Evolutionary conservation across 1,140 invertebrate species (phyloP), one percentile per base, ranked within the genome.

Genomic region (Drosophila carrolli): DNA sequence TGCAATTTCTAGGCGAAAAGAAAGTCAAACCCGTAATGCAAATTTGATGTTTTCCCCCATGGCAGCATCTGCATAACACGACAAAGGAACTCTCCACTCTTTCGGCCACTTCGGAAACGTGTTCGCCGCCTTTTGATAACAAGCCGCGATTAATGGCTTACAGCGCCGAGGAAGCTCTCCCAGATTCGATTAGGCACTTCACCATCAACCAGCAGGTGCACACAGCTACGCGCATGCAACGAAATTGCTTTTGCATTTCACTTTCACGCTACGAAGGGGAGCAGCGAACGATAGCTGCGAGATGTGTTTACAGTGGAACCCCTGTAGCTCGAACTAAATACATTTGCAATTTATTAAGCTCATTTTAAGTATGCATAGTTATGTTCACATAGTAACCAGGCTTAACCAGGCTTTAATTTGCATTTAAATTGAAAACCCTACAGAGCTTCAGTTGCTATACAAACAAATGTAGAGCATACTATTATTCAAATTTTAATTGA

Each of bases 161-260:
- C 66, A 68, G 68, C 66, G n/a, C 29, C 13, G 44, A 37, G 43
- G 68, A 58, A 72, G 43, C 65, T 71, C 66, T 48, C 29, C 38
- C 27, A 47, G 44, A 72, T 72, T 71, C 68, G 68, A 71, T 72
- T 72, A 58, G 66, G 67, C 65, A 51, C 43, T 50, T 27, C 38
- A 51, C 10, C 38, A 51, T 47, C 38, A 6, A 61, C 10, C 16
- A 23, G 62, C 62, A 70, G 48, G 35, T 68, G 55, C 66, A 70
- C 37, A 54, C 37, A 32, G 37, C 4, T 13, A 44, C 10, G 41
- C 72, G 59, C 51, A 66, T 29, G 40, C 37, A 35, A 65, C 50
- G 16, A 67, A 85, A 80, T 81, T 71, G 44, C 50, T 56, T 60
- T 62, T 51, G 67, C 61, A 86, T 82, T 82, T 82, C 75, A 82